Evolutionary conservation across 2,113 vertebrate species (phyloP), one percentile per base, ranked within the genome.

Genomic region (Megaleporinus macrocephalus): DNA sequence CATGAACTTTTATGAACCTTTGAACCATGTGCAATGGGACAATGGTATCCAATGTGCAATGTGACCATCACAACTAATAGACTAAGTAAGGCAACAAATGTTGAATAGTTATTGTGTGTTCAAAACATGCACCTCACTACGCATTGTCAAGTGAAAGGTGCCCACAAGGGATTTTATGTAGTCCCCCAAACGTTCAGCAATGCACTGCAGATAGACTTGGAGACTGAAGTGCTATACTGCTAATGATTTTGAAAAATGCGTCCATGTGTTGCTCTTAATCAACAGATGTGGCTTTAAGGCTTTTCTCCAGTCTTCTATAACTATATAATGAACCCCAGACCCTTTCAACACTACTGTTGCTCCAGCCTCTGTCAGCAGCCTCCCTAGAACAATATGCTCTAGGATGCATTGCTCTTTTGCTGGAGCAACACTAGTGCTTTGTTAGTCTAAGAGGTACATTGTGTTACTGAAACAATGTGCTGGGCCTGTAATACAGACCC

Each of bases 361-460:
- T 72, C 36, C 78, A 62, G 74, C 30, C 78, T 72, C 11, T 84
- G 83, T 29, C 26, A 72, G 59, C 59, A 66, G 74, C 29, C 57
- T 59, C 66, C 65, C 76, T 77, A 73, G 14, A 84, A 47, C 29
- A 11, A 15, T n/a, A 1, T 72, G 29, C 24, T 73, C 16, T 10
- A 47, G 51, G 47, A 71, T 79, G n/a, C 51, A 33, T 44, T 49
- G 10, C 63, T 62, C 36, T 61, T 29, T 57, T 51, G 73, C 63
- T 24, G 29, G 14, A 7, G 24, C 72, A 79, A 75, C 63, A 53
- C 57, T 63, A 22, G 63, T 36, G 72, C 30, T 66, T 61, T 79
- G 41, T 62, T 15, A 72, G 22, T 68, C 70, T 68, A 20, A 53
- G 59, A 80, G 47, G 78, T 36, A 80, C 72, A 68, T 61, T 53